Evolutionary conservation across 2,888 invertebrate genomes (phyloP).

Genomic region (Eristalis arbustorum): DNA sequence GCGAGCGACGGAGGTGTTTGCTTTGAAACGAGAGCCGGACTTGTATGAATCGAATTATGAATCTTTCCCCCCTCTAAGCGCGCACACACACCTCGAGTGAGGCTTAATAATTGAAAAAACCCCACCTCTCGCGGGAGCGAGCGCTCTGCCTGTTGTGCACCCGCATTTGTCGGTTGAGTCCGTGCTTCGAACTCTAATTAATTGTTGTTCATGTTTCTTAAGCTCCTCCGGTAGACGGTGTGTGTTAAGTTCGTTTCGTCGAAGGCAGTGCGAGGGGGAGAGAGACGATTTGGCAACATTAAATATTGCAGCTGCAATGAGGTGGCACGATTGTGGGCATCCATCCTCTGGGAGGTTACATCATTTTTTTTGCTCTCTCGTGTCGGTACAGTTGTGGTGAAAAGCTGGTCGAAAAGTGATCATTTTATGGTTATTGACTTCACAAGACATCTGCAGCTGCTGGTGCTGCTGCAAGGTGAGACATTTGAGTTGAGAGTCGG

Average conservation of each 20-base stretch:
- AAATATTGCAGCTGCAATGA: constrained; percentile 31
- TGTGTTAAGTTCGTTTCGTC: neutral
- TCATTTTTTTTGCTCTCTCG: neutral
- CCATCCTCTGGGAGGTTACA: neutral
- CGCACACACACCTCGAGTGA: neutral
- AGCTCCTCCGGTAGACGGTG: constrained; percentile 6
- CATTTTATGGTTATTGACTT: neutral
- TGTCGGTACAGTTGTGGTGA: neutral
- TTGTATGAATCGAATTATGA: constrained; percentile 41
- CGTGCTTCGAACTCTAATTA: constrained; percentile 24
- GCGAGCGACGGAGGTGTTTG: neutral
- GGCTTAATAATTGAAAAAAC: neutral
- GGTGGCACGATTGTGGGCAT: constrained; percentile 14
- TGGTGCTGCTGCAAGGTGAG: neutral
- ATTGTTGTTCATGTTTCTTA: constrained; percentile 45
- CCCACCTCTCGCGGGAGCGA: too few relatives aligned
- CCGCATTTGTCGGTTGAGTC: neutral
- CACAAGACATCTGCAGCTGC: neutral
- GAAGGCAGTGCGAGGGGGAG: neutral
- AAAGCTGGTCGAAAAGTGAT: neutral
- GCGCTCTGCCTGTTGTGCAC: neutral
- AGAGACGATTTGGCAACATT: constrained; percentile 20
- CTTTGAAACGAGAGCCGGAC: constrained; percentile 44
- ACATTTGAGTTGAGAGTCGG: too few relatives aligned
- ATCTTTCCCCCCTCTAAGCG: neutral